A percentile compares a stretch with the other conserved stretches of the same genome.
These are phyloP conservation scores for Heteromormyrus szaboi DNA, from an alignment of 2,797 vertebrate species.

Conservation along the genomic window DNA sequence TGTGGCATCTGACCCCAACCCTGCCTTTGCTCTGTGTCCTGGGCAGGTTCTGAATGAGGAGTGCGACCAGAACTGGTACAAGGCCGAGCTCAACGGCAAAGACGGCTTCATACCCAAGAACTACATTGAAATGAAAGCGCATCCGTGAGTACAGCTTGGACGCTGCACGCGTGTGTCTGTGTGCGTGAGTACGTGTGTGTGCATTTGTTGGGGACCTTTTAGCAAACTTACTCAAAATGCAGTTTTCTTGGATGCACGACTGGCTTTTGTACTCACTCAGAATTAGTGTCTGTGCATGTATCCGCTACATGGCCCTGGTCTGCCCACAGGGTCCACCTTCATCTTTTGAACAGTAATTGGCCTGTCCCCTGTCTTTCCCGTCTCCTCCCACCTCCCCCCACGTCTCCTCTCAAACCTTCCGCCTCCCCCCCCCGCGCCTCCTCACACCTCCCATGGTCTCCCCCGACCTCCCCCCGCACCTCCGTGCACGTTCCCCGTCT, in stretches of 20 bases:
- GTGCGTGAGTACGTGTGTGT: not conserved
- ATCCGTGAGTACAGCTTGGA: conserved; percentile 77
- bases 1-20: not conserved
- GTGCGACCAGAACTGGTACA: conserved; percentile 99
- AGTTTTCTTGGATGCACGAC: not conserved
- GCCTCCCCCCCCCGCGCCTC: too few relatives aligned
- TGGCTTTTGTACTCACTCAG: not conserved
- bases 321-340: not conserved
- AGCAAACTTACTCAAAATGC: not conserved
- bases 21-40: not conserved
- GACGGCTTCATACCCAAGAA: conserved; percentile 99
- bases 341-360: not conserved
- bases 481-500: not conserved
- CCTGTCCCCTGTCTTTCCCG: not conserved
- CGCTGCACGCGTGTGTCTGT: not conserved
- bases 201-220: not conserved
- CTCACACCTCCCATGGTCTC: too few relatives aligned
- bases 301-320: not conserved
- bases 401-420: too few relatives aligned
- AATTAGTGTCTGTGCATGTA: not conserved
- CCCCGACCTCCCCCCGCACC: too few relatives aligned
- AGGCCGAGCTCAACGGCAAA: conserved; percentile 94
- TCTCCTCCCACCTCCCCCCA: not conserved
- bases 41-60: conserved; percentile 97
- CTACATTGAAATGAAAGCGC: conserved; percentile 98